Conservation (phyloP, 2,113 vertebrate genomes). For the Microtus ochrogaster region DNA sequence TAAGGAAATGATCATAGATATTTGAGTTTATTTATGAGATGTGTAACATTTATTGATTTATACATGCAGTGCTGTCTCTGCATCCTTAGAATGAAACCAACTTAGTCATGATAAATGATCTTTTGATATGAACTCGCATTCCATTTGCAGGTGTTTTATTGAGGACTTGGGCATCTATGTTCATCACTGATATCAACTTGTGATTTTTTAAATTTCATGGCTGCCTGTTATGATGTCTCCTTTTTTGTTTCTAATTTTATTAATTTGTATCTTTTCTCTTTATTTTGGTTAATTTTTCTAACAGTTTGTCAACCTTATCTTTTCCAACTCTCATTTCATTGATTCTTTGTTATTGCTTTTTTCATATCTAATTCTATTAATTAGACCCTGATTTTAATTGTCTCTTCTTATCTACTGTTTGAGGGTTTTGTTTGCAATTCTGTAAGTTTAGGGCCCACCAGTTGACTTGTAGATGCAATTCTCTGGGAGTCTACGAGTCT, state of each 20-base stretch:
- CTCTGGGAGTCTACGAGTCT: constrained; percentile 16
- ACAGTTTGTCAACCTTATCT: neutral
- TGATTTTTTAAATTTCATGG: neutral
- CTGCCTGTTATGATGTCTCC: neutral
- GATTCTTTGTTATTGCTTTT: neutral
- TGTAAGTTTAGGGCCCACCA: neutral
- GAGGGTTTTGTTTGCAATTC: neutral
- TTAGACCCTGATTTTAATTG: neutral
- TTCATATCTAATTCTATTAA: neutral
- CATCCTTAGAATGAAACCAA: neutral
- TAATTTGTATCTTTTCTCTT: neutral
- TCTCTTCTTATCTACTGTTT: neutral
- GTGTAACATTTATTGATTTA: neutral
- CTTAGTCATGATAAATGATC: neutral
- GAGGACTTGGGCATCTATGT: neutral
- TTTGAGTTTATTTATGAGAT: neutral
- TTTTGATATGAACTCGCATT: neutral
- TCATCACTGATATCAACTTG: neutral
- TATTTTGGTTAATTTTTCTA: neutral
- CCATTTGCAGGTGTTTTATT: neutral
- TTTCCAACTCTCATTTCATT: neutral
- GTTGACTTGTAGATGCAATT: neutral
- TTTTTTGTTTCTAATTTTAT: neutral
- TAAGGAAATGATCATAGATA: neutral
- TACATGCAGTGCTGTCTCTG: neutral